Evolutionary conservation across 2,113 vertebrate species (phyloP).

Genomic region (Suncus etruscus): DNA sequence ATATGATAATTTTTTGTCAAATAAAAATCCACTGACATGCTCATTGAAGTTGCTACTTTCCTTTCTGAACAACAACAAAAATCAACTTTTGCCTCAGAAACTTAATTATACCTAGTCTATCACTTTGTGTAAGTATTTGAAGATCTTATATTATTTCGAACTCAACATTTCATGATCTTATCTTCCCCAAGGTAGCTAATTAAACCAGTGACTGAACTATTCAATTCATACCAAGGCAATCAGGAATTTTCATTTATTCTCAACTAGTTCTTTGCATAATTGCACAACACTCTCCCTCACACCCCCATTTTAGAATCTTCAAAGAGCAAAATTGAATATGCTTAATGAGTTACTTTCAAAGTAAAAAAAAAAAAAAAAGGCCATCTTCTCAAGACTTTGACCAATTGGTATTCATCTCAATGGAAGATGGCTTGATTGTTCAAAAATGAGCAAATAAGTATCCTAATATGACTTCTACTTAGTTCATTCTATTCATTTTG

Average conservation of each 20-base stretch:
- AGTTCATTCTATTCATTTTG: slow-evolving; percentile 78
- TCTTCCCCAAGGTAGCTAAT: slow-evolving; percentile 74
- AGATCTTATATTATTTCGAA: slow-evolving; percentile 66
- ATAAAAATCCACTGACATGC: slow-evolving; percentile 1
- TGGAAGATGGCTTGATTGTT: slow-evolving; percentile 78
- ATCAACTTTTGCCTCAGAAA: slow-evolving; percentile 45
- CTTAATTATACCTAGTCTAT: slow-evolving; percentile 60
- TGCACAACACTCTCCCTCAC: slow-evolving; percentile 39
- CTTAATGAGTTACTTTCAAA: slow-evolving; percentile 57
- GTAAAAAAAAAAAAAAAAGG: neutral
- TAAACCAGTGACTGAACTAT: slow-evolving; percentile 72
- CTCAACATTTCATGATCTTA: slow-evolving; percentile 70
- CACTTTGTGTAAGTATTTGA: slow-evolving; percentile 59
- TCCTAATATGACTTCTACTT: slow-evolving; percentile 77
- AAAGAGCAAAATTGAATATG: slow-evolving; percentile 46
- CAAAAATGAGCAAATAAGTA: slow-evolving; percentile 67
- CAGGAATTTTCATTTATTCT: slow-evolving; percentile 70
- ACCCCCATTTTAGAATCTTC: slow-evolving; percentile 2
- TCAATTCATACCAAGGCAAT: slow-evolving; percentile 63
- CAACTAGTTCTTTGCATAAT: slow-evolving; percentile 66
- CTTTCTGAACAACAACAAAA: slow-evolving; percentile 10
- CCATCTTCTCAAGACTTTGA: slow-evolving; percentile 29
- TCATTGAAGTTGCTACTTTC: slow-evolving; percentile 46
- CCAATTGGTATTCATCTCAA: slow-evolving; percentile 6
- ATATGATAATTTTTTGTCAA: slow-evolving; percentile 19